phyloP scores from a whole-genome alignment of 2,797 vertebrate genomes.

The Bradypus variegatus region DNA sequence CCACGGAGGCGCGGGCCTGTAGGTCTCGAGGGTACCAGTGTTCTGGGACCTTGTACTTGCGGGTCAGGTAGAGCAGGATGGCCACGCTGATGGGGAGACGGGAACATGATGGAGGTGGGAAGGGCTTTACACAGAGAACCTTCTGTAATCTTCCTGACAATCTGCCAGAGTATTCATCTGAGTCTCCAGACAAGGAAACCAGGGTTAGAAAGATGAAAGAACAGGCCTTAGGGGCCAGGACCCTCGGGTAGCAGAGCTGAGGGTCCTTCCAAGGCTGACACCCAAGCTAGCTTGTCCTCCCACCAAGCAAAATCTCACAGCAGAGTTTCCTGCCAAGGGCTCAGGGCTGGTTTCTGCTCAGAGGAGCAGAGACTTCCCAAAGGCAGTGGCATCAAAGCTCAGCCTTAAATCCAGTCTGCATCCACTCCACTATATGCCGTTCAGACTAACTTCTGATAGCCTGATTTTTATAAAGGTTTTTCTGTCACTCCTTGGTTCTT shows the following conservation, averaged over 20 bases:
- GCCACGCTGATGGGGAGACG: constrained; percentile 75
- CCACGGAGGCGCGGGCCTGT: constrained; percentile 79
- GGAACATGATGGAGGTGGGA: too few species aligned
- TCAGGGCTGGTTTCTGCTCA: background rate
- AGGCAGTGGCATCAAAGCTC: background rate
- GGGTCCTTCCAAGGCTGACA: background rate
- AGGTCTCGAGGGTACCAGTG: constrained; percentile 88
- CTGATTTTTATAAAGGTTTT: background rate
- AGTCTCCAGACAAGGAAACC: background rate
- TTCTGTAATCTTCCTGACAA: background rate
- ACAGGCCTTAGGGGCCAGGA: background rate
- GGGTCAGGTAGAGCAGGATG: constrained; percentile 82
- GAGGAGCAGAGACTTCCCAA: background rate
- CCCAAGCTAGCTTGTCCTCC: background rate
- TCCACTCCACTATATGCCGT: background rate
- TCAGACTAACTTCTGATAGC: background rate
- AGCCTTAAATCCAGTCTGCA: background rate
- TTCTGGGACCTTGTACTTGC: constrained; percentile 79
- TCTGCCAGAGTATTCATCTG: background rate
- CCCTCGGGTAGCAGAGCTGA: background rate
- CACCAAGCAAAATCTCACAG: background rate
- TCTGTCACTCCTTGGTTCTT: background rate
- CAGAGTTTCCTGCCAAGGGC: too few species aligned
- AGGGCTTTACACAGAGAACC: background rate
- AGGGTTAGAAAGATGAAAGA: background rate